phyloP scores from a whole-genome alignment of 37 sponge, comb jelly and placozoan genomes.

The Mnemiopsis leidyi region DNA sequence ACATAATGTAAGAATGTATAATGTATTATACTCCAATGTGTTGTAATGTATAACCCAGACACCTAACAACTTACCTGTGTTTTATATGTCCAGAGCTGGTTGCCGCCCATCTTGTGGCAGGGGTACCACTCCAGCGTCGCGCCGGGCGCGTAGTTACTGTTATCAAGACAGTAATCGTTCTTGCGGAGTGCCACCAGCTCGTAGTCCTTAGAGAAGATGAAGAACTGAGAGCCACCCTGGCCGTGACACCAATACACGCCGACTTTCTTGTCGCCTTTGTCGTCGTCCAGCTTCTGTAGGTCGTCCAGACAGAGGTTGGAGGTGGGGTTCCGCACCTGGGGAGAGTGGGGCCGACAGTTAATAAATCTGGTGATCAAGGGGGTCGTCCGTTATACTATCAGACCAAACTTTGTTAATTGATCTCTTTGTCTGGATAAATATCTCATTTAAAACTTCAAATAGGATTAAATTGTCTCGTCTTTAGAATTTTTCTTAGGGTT shows the following conservation, averaged over 20 bases:
- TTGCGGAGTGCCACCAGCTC: slow-evolving; percentile 67
- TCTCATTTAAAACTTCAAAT: no score
- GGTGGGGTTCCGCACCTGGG: slow-evolving; percentile 4
- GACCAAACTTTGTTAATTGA: no score
- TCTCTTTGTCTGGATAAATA: no score
- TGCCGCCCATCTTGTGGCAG: slow-evolving; percentile 74
- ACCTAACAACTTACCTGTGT: slow-evolving; percentile 47
- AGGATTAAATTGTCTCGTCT: no score
- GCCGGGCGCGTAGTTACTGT: slow-evolving; percentile 10
- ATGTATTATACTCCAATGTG: no score
- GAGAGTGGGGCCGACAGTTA: background rate
- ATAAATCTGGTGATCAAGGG: no score
- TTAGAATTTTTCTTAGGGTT: no score
- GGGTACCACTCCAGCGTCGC: slow-evolving; percentile 62
- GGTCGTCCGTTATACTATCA: no score
- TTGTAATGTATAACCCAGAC: no score
- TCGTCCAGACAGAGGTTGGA: slow-evolving; percentile 71
- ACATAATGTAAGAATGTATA: no score
- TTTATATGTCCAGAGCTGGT: slow-evolving; percentile 69
- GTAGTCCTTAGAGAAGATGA: slow-evolving; percentile 68
- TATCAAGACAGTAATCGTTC: slow-evolving; percentile 70
- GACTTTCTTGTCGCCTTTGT: slow-evolving; percentile 69
- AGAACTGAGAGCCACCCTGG: slow-evolving; percentile 73
- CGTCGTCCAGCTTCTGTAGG: slow-evolving; percentile 68
- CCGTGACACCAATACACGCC: slow-evolving; percentile 72